A percentile compares a stretch with the other conserved stretches of the same genome.
phyloP scores from a whole-genome alignment of 2,113 vertebrate genomes.

The Deroptyus accipitrinus region DNA sequence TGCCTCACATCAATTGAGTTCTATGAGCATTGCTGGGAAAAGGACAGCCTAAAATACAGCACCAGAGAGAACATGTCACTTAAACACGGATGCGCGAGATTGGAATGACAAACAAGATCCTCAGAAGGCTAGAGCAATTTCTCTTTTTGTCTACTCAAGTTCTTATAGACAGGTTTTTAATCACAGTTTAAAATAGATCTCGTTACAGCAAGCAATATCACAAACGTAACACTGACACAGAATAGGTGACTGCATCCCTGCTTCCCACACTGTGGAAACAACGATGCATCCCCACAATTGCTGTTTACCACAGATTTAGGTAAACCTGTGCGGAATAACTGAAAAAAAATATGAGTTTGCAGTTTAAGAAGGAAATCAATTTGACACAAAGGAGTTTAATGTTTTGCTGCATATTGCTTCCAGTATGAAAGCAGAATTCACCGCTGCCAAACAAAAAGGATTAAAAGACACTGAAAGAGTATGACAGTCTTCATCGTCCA shows the following conservation, averaged over 20 bases:
- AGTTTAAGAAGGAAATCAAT: not conserved
- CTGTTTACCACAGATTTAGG: accelerated
- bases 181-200: not conserved
- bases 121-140: not conserved
- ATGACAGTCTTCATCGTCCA: not conserved
- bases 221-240: accelerated
- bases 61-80: not conserved
- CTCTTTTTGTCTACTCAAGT: not conserved
- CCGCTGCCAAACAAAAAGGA: not conserved
- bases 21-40: not conserved
- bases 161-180: not conserved
- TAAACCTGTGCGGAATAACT: not conserved
- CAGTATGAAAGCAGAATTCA: not conserved
- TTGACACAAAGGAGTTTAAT: not conserved
- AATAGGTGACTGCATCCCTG: not conserved
- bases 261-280: not conserved
- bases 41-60: not conserved
- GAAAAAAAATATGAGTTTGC: accelerated
- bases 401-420: not conserved
- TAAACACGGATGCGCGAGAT: accelerated
- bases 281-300: not conserved
- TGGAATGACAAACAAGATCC: not conserved
- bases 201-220: not conserved
- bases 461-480: not conserved
- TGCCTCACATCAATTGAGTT: not conserved